These are phyloP conservation scores for Colletes gigas DNA, from an alignment of 1,140 invertebrate genomes.

Conservation along the genomic window DNA sequence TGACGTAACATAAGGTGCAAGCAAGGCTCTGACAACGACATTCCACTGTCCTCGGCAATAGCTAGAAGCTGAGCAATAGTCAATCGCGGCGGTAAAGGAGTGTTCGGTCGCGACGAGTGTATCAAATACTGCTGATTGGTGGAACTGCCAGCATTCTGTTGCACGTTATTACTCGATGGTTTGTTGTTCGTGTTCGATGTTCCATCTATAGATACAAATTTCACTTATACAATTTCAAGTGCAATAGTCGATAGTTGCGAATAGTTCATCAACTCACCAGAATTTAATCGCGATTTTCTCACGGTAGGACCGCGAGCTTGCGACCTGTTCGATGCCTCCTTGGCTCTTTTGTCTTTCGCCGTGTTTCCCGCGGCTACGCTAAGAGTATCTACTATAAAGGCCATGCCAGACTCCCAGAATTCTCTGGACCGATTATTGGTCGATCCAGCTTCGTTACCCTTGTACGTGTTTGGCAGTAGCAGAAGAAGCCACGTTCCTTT, in stretches of 20 bases:
- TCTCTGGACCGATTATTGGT: constrained; percentile 75
- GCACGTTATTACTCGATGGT: constrained; percentile 58
- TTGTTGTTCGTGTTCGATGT: constrained; percentile 64
- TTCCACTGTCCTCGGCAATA: constrained; percentile 82
- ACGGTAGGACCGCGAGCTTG: constrained; percentile 74
- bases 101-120: constrained; percentile 79
- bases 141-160: constrained; percentile 58
- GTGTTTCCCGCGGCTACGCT: constrained; percentile 90
- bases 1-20: constrained; percentile 78
- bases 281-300: constrained; percentile 70
- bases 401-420: constrained; percentile 79
- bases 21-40: constrained; percentile 83
- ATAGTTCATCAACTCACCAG: constrained; percentile 61
- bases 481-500: constrained; percentile 75
- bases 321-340: constrained; percentile 86
- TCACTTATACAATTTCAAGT: neutral
- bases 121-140: constrained; percentile 78
- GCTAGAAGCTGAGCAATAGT: constrained; percentile 85
- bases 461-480: constrained; percentile 74
- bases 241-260: neutral
- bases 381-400: constrained; percentile 83
- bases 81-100: constrained; percentile 81
- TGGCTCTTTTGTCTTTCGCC: constrained; percentile 91
- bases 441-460: constrained; percentile 72
- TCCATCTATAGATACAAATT: constrained; percentile 54